Base-by-base conservation (phyloP, 2,888 invertebrate species). In the Polietes domitor region DNA sequence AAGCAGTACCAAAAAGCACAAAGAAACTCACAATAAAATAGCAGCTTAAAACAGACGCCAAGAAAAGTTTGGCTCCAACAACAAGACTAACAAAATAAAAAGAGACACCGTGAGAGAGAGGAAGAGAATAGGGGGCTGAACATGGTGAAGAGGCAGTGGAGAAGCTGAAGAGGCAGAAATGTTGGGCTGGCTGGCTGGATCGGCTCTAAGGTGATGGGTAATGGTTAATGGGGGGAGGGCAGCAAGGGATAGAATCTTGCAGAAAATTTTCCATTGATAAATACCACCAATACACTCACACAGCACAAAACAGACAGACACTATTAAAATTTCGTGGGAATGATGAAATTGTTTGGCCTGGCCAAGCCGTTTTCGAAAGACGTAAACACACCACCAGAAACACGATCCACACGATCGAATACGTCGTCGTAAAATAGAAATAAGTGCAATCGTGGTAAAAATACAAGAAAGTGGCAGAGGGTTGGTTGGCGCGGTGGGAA, bases 211-310 rank as follows among this genome's bases (percentile, higher is more conserved):
- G n/a, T n/a, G n/a, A n/a, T n/a, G n/a, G n/a, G n/a, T n/a, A n/a
- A n/a, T n/a, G 32, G 24, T 21, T 24, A 71, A 24, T 73, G n/a
- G n/a, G n/a, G n/a, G n/a, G n/a, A 55, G 43, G 68, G 37, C 5
- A 26, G 68, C 43, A 68, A 70, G 43, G 21, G 74, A 63, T 24
- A 74, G 58, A 81, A 80, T 78, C 79, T 85, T 87, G 87, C 88
- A 87, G 88, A 88, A 89, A 89, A 88, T 88, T 89, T 89, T 89
- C 89, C 88, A 89, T 89, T 89, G 88, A 89, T 88, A 86, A 87
- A 5, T 28, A 28, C 24, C 61, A 61, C 61, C 61, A 28, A 61
- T 82, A 50, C 28, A 53, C 1, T 6, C 43, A 32, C 41, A 37
- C 41, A 37, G 1, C 68, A 37, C 68, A 32, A n/a, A n/a, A 17